phyloP scores from a whole-genome alignment of 2,797 vertebrate species.

The Cichlasoma orientale region DNA sequence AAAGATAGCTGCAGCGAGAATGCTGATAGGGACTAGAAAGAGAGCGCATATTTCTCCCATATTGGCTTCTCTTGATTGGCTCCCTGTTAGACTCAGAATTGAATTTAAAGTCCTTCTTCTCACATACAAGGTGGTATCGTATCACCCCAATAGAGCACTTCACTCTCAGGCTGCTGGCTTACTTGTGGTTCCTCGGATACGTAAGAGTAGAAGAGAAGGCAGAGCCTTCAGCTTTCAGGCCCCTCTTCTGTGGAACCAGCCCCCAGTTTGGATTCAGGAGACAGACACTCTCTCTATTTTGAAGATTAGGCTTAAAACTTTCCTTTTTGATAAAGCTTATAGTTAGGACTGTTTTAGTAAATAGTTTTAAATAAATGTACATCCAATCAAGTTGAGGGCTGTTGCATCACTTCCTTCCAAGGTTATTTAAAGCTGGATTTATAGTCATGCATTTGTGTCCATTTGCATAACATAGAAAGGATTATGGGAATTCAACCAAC shows the following conservation, averaged over 20 bases:
- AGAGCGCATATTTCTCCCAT: neutral
- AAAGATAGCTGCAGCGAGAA: neutral
- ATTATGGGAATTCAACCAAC: neutral
- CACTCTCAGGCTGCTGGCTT: neutral
- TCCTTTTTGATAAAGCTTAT: neutral
- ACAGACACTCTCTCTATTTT: neutral
- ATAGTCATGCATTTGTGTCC: neutral
- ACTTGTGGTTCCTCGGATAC: neutral
- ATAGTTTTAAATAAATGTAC: constrained; percentile 2
- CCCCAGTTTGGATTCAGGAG: neutral
- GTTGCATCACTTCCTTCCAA: neutral
- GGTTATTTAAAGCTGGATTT: neutral
- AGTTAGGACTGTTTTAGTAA: neutral
- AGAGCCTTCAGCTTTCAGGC: neutral
- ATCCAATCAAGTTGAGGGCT: neutral
- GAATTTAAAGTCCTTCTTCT: neutral
- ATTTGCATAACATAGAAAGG: neutral
- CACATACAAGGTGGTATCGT: neutral
- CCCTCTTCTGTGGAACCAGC: neutral
- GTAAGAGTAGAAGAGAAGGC: neutral
- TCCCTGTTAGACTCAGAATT: neutral
- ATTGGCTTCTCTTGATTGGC: neutral
- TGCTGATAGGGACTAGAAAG: neutral
- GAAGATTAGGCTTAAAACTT: neutral
- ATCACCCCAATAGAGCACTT: neutral